Conservation (phyloP, 1,140 invertebrate species). For the Pseudomyrmex gracilis region DNA sequence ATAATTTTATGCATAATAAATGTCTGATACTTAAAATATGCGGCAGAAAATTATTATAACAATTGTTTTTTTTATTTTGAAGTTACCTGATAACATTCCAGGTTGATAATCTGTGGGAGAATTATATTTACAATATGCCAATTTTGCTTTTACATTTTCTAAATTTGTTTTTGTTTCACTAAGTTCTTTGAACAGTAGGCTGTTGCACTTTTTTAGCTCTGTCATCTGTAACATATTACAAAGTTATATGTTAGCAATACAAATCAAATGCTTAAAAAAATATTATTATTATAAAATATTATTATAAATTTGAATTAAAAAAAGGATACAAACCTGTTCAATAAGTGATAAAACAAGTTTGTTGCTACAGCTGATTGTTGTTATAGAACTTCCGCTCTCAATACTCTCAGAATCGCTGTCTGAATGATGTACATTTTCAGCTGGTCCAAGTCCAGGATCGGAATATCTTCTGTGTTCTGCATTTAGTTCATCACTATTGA, state of each 20-base stretch:
- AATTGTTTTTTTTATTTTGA: constrained; percentile 29
- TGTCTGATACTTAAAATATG: neutral
- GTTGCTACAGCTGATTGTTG: constrained; percentile 83
- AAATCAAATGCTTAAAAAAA: neutral
- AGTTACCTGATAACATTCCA: constrained; percentile 87
- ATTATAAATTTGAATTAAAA: constrained; percentile 24
- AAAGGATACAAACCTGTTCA: constrained; percentile 82
- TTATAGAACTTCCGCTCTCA: constrained; percentile 81
- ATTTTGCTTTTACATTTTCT: constrained; percentile 84
- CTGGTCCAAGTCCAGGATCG: constrained; percentile 86
- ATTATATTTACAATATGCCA: constrained; percentile 80
- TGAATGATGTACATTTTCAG: constrained; percentile 75
- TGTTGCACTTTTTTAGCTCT: constrained; percentile 85
- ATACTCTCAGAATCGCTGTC: constrained; percentile 82
- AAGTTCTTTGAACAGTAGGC: constrained; percentile 86
- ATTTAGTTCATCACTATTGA: constrained; percentile 77
- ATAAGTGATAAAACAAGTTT: constrained; percentile 84
- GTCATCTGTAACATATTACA: constrained; percentile 78
- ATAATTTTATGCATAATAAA: neutral
- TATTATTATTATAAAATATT: neutral
- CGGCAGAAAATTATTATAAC: neutral
- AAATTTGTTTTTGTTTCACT: constrained; percentile 86
- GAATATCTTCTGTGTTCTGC: constrained; percentile 85
- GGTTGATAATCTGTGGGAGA: constrained; percentile 88
- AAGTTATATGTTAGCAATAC: neutral